Evolutionary conservation across 92 coral and sea anemone genomes (phyloP).

Genomic region (Heliopora coerulea): DNA sequence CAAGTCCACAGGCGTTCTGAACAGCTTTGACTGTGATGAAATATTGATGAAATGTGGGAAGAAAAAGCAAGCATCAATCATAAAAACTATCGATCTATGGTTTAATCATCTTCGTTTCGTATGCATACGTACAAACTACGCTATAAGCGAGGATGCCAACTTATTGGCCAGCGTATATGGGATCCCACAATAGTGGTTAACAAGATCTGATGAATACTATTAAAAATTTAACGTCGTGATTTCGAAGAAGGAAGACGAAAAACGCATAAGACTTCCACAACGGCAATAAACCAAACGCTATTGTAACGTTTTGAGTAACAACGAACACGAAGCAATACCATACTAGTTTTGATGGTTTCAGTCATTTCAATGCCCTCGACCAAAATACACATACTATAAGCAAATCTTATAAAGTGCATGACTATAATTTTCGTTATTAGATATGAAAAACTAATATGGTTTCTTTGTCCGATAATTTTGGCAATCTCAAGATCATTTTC

Average conservation of each 20-base stretch:
- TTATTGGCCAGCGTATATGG: slow-evolving; percentile 21
- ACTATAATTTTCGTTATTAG: too few relatives aligned
- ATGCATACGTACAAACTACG: slow-evolving; percentile 6
- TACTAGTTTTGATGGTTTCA: too few relatives aligned
- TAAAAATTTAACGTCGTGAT: slow-evolving; percentile 14
- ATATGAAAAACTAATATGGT: too few relatives aligned
- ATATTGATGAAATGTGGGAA: slow-evolving; percentile 25
- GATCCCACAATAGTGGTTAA: slow-evolving; percentile 28
- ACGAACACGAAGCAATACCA: too few relatives aligned
- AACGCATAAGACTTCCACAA: background rate
- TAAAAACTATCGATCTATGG: slow-evolving; percentile 17
- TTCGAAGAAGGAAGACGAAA: background rate
- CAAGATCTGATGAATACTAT: slow-evolving; percentile 9
- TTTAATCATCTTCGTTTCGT: slow-evolving; percentile 10
- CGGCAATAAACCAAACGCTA: too few relatives aligned
- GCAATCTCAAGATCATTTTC: too few relatives aligned
- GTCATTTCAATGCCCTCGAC: too few relatives aligned
- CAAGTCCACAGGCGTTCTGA: background rate
- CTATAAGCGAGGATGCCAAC: background rate
- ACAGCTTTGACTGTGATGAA: slow-evolving; percentile 23
- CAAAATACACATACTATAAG: too few relatives aligned
- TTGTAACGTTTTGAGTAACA: too few relatives aligned
- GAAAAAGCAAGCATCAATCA: slow-evolving; percentile 1
- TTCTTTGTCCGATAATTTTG: too few relatives aligned
- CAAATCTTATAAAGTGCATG: too few relatives aligned